Evolutionary conservation across 2,113 vertebrate species (phyloP).

Genomic region (Campylomormyrus tamandua): DNA sequence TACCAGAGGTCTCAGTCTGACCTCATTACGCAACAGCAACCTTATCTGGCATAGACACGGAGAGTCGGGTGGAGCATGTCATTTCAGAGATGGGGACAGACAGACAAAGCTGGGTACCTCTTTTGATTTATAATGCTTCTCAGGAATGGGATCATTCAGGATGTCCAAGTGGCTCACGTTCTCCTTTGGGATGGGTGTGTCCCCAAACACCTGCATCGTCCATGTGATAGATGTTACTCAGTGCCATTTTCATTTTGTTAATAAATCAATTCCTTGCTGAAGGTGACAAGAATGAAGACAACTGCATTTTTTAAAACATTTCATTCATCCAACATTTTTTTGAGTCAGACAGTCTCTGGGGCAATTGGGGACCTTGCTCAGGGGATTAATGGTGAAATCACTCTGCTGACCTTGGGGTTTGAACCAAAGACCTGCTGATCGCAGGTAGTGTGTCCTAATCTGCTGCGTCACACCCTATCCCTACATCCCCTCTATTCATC

Average conservation of each 20-base stretch:
- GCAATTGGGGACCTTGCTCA: neutral
- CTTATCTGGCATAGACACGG: neutral
- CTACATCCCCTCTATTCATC: neutral
- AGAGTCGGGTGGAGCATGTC: neutral
- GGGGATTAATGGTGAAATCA: neutral
- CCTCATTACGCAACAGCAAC: neutral
- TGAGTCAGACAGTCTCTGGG: neutral
- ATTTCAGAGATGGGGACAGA: neutral
- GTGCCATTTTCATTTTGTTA: neutral
- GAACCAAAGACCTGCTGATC: neutral
- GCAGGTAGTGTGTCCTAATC: neutral
- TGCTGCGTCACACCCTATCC: neutral
- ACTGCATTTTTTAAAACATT: neutral
- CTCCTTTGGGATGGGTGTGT: conserved; percentile 50
- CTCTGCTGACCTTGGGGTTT: neutral
- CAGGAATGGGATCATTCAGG: conserved; percentile 60
- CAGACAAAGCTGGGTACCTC: conserved; percentile 46
- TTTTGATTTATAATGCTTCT: conserved; percentile 56
- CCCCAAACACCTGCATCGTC: conserved; percentile 57
- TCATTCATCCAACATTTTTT: neutral
- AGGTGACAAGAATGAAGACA: neutral
- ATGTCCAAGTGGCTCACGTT: conserved; percentile 60
- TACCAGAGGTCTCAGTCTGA: neutral
- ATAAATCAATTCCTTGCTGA: neutral
- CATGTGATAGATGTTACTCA: neutral